These are phyloP conservation scores for Bathynomus jamesi DNA, from an alignment of 1,140 invertebrate species.

Conservation along the genomic window DNA sequence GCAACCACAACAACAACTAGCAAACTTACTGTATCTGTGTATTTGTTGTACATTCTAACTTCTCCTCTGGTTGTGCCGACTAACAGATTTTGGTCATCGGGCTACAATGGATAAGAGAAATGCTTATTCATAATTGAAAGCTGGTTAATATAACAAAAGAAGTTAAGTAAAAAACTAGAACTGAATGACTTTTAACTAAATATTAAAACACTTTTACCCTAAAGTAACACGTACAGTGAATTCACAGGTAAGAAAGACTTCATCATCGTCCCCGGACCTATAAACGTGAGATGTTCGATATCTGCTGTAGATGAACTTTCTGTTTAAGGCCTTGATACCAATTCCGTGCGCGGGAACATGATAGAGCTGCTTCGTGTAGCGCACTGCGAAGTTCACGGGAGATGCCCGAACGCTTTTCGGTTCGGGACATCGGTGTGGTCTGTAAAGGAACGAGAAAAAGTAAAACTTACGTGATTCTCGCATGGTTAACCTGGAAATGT, in stretches of 20 bases:
- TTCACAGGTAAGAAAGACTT: conserved; percentile 54
- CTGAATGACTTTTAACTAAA: neutral
- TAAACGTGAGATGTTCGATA: conserved; percentile 81
- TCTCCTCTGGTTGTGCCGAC: conserved; percentile 36
- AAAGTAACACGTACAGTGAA: conserved; percentile 55
- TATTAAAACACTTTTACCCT: neutral
- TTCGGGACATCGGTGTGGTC: conserved; percentile 88
- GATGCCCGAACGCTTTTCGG: conserved; percentile 62
- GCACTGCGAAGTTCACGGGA: conserved; percentile 61
- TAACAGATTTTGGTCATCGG: conserved; percentile 32
- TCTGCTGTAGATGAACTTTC: conserved; percentile 67
- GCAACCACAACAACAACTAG: too few relatives aligned
- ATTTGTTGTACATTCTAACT: conserved; percentile 29
- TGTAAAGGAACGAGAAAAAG: conserved; percentile 41
- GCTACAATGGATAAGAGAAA: conserved; percentile 23
- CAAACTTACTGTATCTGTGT: conserved; percentile 24
- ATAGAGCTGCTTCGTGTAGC: conserved; percentile 40
- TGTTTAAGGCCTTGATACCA: conserved; percentile 5
- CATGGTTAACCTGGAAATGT: too few relatives aligned
- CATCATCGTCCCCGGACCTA: conserved; percentile 61
- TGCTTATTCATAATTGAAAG: neutral
- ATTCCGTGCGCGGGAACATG: neutral
- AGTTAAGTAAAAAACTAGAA: neutral
- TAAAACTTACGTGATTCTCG: too few relatives aligned
- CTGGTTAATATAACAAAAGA: neutral